Evolutionary conservation across 2,113 vertebrate species (phyloP).

Genomic region (Rostratula benghalensis): DNA sequence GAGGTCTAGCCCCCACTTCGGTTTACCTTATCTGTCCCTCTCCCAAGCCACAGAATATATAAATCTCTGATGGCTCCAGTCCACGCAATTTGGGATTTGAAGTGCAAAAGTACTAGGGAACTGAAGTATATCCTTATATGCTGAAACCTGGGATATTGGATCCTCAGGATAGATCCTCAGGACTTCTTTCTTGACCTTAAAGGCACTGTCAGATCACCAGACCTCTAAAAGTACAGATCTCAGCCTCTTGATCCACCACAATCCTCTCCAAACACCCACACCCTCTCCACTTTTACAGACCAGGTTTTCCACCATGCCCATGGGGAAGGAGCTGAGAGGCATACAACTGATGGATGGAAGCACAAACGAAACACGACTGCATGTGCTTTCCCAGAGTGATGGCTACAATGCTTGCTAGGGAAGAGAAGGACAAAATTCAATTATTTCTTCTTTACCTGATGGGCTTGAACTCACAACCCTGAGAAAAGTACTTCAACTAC

Average conservation of each 20-base stretch:
- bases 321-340: neutral
- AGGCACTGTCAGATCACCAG: neutral
- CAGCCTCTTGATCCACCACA: rapidly evolving
- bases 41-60: neutral
- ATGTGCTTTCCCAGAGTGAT: neutral
- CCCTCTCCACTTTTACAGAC: neutral
- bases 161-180: neutral
- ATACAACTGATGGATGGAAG: rapidly evolving
- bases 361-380: neutral
- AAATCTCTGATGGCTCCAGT: neutral
- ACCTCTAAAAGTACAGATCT: rapidly evolving
- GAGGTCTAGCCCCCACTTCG: neutral
- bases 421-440: neutral
- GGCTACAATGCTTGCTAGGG: rapidly evolving
- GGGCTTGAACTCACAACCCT: neutral
- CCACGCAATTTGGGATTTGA: neutral
- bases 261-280: neutral
- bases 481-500: neutral
- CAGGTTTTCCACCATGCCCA: rapidly evolving
- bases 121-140: neutral
- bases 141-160: neutral
- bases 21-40: neutral
- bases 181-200: neutral
- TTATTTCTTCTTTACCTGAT: neutral
- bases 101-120: neutral